phyloP scores from a whole-genome alignment of 2,113 vertebrate genomes.

The Bubo blakistoni region DNA sequence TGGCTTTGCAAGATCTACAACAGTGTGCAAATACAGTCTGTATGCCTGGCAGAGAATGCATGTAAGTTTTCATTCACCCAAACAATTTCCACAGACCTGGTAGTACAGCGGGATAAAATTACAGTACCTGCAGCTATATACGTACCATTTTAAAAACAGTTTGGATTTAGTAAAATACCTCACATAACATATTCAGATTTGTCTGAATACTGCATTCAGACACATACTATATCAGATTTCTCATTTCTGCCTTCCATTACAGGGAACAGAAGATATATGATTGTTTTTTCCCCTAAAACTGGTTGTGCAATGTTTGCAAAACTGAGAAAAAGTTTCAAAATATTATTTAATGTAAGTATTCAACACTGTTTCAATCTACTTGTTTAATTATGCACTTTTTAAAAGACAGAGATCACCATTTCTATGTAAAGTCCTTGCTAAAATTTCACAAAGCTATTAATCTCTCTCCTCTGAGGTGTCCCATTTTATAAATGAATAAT shows the following conservation, averaged over 20 bases:
- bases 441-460: background rate
- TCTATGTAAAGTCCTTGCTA: background rate
- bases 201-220: background rate
- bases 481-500: conserved; percentile 11
- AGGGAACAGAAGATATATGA: background rate
- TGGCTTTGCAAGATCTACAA: background rate
- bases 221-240: too few relatives aligned
- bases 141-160: background rate
- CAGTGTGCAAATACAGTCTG: background rate
- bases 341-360: background rate
- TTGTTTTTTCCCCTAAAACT: background rate
- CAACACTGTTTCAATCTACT: background rate
- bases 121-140: background rate
- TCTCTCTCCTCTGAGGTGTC: background rate
- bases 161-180: background rate
- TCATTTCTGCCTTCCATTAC: background rate
- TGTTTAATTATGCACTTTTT: background rate
- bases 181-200: background rate
- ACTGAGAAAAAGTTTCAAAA: background rate
- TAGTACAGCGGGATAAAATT: background rate
- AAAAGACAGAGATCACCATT: background rate
- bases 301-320: background rate
- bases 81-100: background rate
- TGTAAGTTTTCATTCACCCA: background rate
- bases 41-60: background rate